Conservation (phyloP, 1,140 invertebrate genomes). For the Euura lappo region DNA sequence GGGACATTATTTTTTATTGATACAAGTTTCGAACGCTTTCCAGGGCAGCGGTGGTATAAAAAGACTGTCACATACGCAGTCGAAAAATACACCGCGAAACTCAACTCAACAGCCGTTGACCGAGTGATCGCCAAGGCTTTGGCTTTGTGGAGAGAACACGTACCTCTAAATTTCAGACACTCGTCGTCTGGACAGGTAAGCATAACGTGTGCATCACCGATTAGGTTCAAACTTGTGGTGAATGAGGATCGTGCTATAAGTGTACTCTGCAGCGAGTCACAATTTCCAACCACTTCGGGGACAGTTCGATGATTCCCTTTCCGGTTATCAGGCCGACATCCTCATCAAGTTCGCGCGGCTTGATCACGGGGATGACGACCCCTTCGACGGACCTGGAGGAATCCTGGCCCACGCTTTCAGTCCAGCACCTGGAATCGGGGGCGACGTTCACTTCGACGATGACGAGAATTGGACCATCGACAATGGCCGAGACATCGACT, state of each 20-base stretch:
- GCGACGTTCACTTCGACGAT: neutral
- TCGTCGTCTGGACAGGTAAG: too few relatives aligned
- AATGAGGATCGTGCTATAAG: too few relatives aligned
- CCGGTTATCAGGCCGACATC: neutral
- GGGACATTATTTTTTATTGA: too few relatives aligned
- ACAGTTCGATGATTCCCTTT: neutral
- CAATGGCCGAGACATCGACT: neutral
- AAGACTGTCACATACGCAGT: neutral
- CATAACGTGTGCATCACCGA: neutral
- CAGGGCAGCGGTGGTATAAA: neutral
- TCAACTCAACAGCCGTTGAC: neutral
- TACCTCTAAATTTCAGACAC: neutral
- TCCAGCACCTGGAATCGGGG: slow-evolving; percentile 56
- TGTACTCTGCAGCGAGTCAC: too few relatives aligned
- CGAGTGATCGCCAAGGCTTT: neutral
- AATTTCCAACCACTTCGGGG: too few relatives aligned
- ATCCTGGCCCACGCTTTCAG: neutral
- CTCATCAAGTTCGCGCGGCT: neutral
- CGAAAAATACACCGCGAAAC: neutral
- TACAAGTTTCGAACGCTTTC: neutral
- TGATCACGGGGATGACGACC: neutral
- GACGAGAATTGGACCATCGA: neutral
- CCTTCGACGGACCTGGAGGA: neutral
- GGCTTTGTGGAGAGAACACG: neutral
- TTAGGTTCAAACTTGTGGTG: neutral